These are phyloP conservation scores for Temnothorax unifasciatus DNA, from an alignment of 2,888 invertebrate species.

Conservation along the genomic window DNA sequence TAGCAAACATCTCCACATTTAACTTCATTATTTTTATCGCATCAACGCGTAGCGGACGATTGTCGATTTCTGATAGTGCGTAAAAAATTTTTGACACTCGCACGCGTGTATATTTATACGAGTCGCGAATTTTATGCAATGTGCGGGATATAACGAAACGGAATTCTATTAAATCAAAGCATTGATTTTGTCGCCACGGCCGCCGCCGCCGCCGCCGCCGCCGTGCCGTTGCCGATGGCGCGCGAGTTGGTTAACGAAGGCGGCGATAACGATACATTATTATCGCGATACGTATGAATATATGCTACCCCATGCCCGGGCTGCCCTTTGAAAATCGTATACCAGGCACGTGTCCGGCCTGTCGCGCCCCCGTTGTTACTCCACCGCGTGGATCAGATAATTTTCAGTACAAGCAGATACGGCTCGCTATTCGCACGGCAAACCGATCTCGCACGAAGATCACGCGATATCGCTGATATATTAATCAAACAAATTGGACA, in stretches of 20 bases:
- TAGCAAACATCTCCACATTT: constrained; percentile 4
- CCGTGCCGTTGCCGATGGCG: constrained; percentile 55
- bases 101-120: not conserved
- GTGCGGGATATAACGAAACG: constrained; percentile 43
- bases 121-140: constrained; percentile 29
- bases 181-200: constrained; percentile 52
- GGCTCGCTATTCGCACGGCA: constrained; percentile 39
- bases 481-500: constrained; percentile 68
- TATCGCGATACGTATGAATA: constrained; percentile 69
- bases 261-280: constrained; percentile 73
- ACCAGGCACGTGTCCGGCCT: constrained; percentile 74
- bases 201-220: constrained; percentile 43
- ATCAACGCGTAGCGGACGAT: not conserved
- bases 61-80: constrained; percentile 5
- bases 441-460: constrained; percentile 72
- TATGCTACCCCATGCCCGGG: constrained; percentile 62
- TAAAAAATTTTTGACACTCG: constrained; percentile 1
- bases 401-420: constrained; percentile 72
- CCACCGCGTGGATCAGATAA: constrained; percentile 73
- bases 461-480: constrained; percentile 71
- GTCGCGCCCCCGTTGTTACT: constrained; percentile 77
- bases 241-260: constrained; percentile 73
- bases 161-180: constrained; percentile 50
- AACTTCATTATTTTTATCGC: constrained; percentile 33
- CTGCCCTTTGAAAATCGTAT: constrained; percentile 71